phyloP scores from a whole-genome alignment of 1,140 invertebrate species.

The Leptopilina boulardi region DNA sequence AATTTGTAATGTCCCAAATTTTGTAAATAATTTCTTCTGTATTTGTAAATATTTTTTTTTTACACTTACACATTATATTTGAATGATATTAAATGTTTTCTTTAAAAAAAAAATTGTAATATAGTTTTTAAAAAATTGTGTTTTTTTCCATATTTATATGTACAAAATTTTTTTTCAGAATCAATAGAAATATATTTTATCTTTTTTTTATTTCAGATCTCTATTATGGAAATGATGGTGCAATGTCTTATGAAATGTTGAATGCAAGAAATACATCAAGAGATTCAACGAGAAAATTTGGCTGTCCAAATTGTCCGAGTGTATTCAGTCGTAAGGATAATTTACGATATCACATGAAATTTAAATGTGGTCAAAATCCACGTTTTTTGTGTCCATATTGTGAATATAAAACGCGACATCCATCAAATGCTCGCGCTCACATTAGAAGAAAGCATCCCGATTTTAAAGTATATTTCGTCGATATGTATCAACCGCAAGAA shows the following conservation, averaged over 20 bases:
- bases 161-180: background rate
- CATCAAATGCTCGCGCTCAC: constrained; percentile 11
- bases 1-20: too few relatives aligned
- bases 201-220: constrained; percentile 5
- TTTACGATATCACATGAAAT: constrained; percentile 75
- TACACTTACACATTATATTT: too few relatives aligned
- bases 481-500: background rate
- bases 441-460: constrained; percentile 21
- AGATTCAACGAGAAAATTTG: constrained; percentile 55
- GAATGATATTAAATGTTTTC: too few relatives aligned
- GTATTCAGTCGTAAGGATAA: constrained; percentile 75
- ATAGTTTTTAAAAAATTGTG: too few relatives aligned
- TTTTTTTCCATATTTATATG: too few relatives aligned
- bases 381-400: constrained; percentile 78
- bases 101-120: too few relatives aligned
- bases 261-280: constrained; percentile 22
- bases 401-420: constrained; percentile 64
- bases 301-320: constrained; percentile 73
- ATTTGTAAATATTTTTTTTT: too few relatives aligned
- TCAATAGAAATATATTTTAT: constrained; percentile 11
- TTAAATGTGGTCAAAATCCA: constrained; percentile 77
- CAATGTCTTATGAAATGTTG: background rate
- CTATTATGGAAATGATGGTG: background rate
- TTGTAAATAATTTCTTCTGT: background rate
- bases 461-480: background rate